These are phyloP conservation scores for Tridacna crocea DNA, from an alignment of 2,888 invertebrate genomes.

Conservation along the genomic window DNA sequence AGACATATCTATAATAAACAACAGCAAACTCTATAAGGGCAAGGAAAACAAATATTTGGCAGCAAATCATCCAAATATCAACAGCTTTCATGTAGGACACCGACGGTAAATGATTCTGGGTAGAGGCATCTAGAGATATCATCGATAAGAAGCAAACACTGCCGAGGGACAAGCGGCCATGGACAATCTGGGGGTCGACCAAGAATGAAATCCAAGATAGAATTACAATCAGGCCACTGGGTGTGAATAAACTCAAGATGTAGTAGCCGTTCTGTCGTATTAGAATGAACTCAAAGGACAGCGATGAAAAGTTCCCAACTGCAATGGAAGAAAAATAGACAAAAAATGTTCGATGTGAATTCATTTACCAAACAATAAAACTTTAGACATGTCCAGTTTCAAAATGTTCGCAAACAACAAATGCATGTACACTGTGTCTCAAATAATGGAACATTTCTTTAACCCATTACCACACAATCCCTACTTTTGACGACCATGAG, in stretches of 20 bases:
- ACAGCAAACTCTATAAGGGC: conserved; percentile 13
- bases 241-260: not conserved
- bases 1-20: conserved; percentile 8
- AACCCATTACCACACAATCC: not conserved
- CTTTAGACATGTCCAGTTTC: too few species aligned
- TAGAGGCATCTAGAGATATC: not conserved
- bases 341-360: not conserved
- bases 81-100: conserved; percentile 1
- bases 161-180: conserved; percentile 2
- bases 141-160: not conserved
- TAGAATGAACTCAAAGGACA: not conserved
- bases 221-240: not conserved
- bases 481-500: too few species aligned
- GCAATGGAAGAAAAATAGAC: not conserved
- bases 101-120: not conserved
- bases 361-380: too few species aligned
- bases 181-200: not conserved
- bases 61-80: conserved; percentile 10
- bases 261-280: not conserved
- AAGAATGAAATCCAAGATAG: conserved; percentile 1
- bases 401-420: too few species aligned
- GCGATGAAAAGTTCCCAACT: not conserved
- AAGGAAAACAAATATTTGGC: not conserved
- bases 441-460: too few species aligned
- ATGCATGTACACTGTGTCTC: too few species aligned